Conservation (phyloP, 2,888 invertebrate genomes). For the Xestia ashworthii region DNA sequence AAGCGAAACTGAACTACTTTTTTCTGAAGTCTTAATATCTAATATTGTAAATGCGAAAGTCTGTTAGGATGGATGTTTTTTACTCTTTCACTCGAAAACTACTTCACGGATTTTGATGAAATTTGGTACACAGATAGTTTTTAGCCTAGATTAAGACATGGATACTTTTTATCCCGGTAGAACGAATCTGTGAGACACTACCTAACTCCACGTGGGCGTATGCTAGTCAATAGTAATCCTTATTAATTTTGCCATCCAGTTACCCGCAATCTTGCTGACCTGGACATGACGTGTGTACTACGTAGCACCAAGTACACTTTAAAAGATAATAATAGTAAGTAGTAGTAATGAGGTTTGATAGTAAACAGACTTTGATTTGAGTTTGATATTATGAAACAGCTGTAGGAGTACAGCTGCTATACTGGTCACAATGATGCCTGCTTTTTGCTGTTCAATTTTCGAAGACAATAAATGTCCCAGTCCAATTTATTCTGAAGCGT, state of each 20-base stretch:
- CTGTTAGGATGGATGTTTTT: too few species aligned
- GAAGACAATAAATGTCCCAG: conserved; percentile 13
- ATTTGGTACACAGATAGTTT: too few species aligned
- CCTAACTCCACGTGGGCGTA: too few species aligned
- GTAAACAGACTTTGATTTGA: too few species aligned
- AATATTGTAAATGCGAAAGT: too few species aligned
- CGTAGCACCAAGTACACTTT: not conserved
- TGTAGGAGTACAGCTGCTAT: not conserved
- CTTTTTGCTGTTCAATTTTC: not conserved
- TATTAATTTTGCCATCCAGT: not conserved
- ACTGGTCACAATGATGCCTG: not conserved
- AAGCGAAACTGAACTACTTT: too few species aligned
- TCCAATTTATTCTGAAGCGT: conserved; percentile 31
- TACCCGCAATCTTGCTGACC: not conserved
- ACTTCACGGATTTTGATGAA: too few species aligned
- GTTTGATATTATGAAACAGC: too few species aligned
- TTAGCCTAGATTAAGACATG: too few species aligned
- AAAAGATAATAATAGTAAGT: not conserved
- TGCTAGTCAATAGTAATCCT: not conserved
- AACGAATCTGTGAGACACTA: too few species aligned
- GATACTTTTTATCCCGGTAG: too few species aligned
- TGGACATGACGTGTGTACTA: not conserved
- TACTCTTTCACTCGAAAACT: too few species aligned
- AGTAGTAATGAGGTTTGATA: not conserved
- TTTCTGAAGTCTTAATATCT: not conserved